These are phyloP conservation scores for Tipula unca DNA, from an alignment of 2,888 invertebrate species.

Conservation along the genomic window DNA sequence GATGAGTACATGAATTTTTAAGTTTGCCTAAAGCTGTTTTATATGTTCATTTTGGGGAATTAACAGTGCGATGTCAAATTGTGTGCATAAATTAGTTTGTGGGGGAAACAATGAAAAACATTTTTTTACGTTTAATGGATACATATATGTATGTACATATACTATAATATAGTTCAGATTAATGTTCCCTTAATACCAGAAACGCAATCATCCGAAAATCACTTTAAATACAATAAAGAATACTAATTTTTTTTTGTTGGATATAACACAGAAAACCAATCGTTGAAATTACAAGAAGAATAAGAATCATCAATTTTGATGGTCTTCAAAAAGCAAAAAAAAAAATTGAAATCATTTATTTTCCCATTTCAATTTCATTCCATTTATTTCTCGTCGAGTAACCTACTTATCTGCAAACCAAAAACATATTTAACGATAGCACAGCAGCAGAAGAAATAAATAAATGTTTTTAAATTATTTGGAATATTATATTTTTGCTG, in stretches of 20 bases:
- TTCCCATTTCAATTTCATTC: background rate
- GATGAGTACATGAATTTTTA: background rate
- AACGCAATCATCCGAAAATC: background rate
- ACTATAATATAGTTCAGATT: background rate
- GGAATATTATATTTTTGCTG: background rate
- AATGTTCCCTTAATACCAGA: background rate
- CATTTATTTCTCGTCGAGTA: background rate
- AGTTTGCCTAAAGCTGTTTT: background rate
- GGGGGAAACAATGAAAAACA: too few relatives aligned
- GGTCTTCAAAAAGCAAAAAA: background rate
- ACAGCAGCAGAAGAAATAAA: background rate
- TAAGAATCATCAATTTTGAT: slow-evolving; percentile 1
- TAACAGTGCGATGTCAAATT: background rate
- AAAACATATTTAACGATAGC: background rate
- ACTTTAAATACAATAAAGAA: background rate
- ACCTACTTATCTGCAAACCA: background rate
- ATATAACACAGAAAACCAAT: background rate
- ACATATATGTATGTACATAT: too few relatives aligned
- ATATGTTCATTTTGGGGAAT: background rate
- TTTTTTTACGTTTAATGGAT: too few relatives aligned
- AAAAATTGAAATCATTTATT: background rate
- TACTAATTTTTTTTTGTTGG: background rate
- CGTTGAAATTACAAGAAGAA: background rate
- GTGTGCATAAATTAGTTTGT: background rate
- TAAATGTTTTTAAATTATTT: background rate